Conservation (phyloP, 2,113 vertebrate genomes). For the Tenrec ecaudatus region DNA sequence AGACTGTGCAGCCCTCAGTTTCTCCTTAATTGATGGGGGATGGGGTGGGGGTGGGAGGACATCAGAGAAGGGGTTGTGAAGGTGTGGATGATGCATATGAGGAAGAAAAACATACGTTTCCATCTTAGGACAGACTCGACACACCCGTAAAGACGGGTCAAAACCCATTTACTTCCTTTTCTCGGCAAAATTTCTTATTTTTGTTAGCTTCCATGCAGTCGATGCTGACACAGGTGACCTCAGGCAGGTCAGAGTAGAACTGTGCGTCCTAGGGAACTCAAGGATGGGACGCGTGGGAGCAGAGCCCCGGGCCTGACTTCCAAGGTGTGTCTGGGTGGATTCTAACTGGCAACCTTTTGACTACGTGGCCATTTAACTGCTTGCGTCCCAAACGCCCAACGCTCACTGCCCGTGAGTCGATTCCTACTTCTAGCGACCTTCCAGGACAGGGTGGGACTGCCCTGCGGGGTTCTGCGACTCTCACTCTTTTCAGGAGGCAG, state of each 20-base stretch:
- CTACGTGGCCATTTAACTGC: background rate
- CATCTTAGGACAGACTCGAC: accelerated
- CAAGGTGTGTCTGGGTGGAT: background rate
- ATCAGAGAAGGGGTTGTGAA: background rate
- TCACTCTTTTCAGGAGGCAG: too few relatives aligned
- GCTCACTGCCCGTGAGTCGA: too few relatives aligned
- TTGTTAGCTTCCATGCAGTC: background rate
- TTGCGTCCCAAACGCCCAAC: background rate
- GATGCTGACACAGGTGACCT: background rate
- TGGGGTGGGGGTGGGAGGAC: background rate
- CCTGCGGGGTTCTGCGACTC: too few relatives aligned
- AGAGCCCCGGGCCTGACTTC: background rate
- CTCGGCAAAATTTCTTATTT: background rate
- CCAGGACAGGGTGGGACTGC: too few relatives aligned
- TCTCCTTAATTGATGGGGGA: background rate
- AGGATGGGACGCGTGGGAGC: background rate
- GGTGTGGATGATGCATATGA: too few relatives aligned
- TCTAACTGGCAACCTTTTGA: background rate
- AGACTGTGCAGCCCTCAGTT: background rate
- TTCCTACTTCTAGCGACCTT: too few relatives aligned
- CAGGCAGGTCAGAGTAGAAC: background rate
- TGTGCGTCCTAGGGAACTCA: background rate
- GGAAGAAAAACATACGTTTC: background rate
- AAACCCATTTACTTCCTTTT: background rate
- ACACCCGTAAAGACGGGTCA: too few relatives aligned